These are phyloP conservation scores for Hoplostethus mediterraneus DNA, from an alignment of 2,797 vertebrate genomes.

Conservation along the genomic window DNA sequence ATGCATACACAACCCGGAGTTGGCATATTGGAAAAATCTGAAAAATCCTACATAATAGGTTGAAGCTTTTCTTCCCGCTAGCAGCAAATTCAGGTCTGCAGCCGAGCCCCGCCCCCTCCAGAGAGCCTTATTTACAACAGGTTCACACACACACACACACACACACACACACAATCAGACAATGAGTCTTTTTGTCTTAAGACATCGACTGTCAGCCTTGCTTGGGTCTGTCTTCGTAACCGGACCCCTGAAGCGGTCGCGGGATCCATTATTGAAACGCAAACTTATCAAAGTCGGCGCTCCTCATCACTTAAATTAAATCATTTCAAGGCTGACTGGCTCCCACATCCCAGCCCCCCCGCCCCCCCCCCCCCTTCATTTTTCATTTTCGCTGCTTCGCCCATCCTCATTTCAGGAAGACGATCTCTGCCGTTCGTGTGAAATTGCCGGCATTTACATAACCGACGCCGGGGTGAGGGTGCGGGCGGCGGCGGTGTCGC, in stretches of 20 bases:
- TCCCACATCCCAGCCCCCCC: conserved; percentile 59
- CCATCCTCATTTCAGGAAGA: conserved; percentile 76
- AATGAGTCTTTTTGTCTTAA: conserved; percentile 13
- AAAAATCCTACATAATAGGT: conserved; percentile 57
- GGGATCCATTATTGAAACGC: conserved; percentile 77
- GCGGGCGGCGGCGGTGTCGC: conserved; percentile 32
- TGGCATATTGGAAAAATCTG: conserved; percentile 67
- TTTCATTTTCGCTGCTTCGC: conserved; percentile 75
- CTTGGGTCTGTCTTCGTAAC: conserved; percentile 39
- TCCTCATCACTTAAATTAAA: conserved; percentile 86
- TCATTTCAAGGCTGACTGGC: conserved; percentile 85
- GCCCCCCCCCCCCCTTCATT: conserved; percentile 50
- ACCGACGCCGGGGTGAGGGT: conserved; percentile 63
- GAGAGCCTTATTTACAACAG: conserved; percentile 49
- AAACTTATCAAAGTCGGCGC: conserved; percentile 86
- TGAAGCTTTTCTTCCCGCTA: conserved; percentile 20
- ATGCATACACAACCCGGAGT: conserved; percentile 62
- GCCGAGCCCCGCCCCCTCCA: conserved; percentile 12
- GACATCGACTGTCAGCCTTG: conserved; percentile 1
- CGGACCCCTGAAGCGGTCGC: conserved; percentile 57
- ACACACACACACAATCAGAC: conserved; percentile 9
- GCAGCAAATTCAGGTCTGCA: conserved; percentile 42
- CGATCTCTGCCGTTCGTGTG: conserved; percentile 67
- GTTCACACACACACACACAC: conserved; percentile 9
- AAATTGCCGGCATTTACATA: conserved; percentile 80